Evolutionary conservation across 2,888 invertebrate genomes (phyloP).

Genomic region (Lamproptera curius): DNA sequence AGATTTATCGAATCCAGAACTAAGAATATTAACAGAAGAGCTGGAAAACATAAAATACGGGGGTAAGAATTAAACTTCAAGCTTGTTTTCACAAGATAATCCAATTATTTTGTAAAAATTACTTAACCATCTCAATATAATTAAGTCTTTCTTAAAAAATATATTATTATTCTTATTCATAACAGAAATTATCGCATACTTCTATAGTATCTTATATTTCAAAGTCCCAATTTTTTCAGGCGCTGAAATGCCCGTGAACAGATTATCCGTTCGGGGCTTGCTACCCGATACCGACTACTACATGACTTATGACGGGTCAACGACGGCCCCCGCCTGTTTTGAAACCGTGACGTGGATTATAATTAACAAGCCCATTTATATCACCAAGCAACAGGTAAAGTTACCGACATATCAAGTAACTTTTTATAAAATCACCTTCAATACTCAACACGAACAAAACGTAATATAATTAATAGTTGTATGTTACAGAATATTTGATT

Average conservation of each 20-base stretch:
- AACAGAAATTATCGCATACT: too few species aligned
- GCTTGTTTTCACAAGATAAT: too few species aligned
- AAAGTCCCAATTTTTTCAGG: constrained; percentile 81
- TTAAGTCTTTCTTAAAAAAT: too few species aligned
- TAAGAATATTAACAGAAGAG: constrained; percentile 94
- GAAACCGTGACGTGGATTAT: constrained; percentile 99
- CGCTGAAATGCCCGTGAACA: constrained; percentile 89
- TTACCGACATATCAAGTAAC: not conserved
- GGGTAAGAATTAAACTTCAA: too few species aligned
- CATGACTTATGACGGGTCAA: constrained; percentile 99
- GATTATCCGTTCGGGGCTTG: constrained; percentile 91
- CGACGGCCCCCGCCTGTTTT: constrained; percentile 97
- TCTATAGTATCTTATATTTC: too few species aligned
- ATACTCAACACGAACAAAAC: too few species aligned
- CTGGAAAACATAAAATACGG: constrained; percentile 94
- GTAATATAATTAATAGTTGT: too few species aligned
- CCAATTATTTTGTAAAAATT: too few species aligned
- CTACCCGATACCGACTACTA: constrained; percentile 96
- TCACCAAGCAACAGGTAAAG: constrained; percentile 95
- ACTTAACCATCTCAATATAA: too few species aligned
- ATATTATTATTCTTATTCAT: too few species aligned
- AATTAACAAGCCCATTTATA: constrained; percentile 98
- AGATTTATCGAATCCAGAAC: constrained; percentile 93
- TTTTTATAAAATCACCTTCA: too few species aligned
- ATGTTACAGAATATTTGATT: too few species aligned